Evolutionary conservation across 2,113 vertebrate species (phyloP), one percentile per base, ranked within the genome.

Genomic region (Ammodytes dubius): DNA sequence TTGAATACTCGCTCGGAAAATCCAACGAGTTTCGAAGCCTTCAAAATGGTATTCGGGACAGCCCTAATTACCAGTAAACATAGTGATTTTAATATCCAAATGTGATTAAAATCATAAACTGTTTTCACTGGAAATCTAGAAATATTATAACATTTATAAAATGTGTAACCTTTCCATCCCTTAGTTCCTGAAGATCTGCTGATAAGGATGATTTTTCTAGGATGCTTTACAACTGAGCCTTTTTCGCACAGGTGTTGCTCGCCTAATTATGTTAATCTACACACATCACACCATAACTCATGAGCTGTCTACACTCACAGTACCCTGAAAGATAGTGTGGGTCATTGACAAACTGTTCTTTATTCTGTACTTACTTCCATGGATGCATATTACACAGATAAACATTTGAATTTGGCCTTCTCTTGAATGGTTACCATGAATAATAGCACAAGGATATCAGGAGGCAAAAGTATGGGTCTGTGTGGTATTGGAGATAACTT

Each of bases 261-360:
- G 43, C 47, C 70, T 76, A 54, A 65, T 81, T 87, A 47, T 81
- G 70, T 54, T 60, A n/a, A 73, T 61, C 42, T 47, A 6, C 53
- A 39, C 8, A 53, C 56, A 60, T 56, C 45, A 53, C 56, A 60
- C 56, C 45, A 47, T 56, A 43, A 72, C 2, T 52, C 43, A 9
- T 43, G 6, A 56, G 42, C 60, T 64, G n/a, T 74, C 54, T 74
- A 12, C 45, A 58, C 27, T 74, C 53, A 53, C 35, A 42, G 15
- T 47, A 47, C 12, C 57, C 6, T 52, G n/a, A 49, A 52, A 56
- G 2, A 58, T 49, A 11, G 11, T 70, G 4, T 9, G 63, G 7
- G 35, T 15, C 35, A 50, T 6, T 46, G n/a, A 64, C 27, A 27
- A 57, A 50, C 46, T 8, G 19, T 5, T 45, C 10, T 47, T 75